Percentiles rank a stretch among this genome's conserved stretches.
Conservation (phyloP, 2,113 vertebrate species). For the Aythya baeri region DNA sequence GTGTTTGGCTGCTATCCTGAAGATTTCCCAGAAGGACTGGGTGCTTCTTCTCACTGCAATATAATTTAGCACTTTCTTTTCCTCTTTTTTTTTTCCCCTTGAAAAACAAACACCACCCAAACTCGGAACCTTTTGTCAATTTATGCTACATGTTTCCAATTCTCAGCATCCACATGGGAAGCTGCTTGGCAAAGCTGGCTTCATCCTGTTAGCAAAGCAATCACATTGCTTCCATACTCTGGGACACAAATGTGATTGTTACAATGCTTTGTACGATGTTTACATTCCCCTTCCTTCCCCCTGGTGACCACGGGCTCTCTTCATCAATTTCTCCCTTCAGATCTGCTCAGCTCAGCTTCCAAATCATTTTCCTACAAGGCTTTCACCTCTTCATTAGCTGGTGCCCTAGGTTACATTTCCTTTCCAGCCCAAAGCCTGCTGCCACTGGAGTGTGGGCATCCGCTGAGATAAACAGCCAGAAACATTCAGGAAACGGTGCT, state of each 20-base stretch:
- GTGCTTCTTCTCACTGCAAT: slow-evolving; percentile 24
- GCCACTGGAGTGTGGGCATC: neutral
- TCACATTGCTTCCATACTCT: neutral
- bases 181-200: slow-evolving; percentile 4
- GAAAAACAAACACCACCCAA: slow-evolving; percentile 39
- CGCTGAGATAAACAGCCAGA: slow-evolving; percentile 15
- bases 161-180: slow-evolving; percentile 45
- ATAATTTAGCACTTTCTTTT: slow-evolving; percentile 54
- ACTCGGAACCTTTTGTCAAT: slow-evolving; percentile 39
- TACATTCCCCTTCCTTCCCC: neutral
- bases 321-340: neutral
- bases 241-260: neutral
- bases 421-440: slow-evolving; percentile 3
- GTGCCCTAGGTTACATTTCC: slow-evolving; percentile 12
- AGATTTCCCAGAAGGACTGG: slow-evolving; percentile 32
- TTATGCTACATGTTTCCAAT: slow-evolving; percentile 11
- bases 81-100: neutral
- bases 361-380: neutral
- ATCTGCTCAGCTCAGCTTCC: slow-evolving; percentile 27
- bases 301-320: neutral
- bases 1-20: slow-evolving; percentile 22
- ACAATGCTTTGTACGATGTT: neutral
- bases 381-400: slow-evolving; percentile 16
- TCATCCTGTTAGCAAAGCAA: slow-evolving; percentile 5
- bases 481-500: neutral